Conservation (phyloP, 1,140 invertebrate genomes). For the Ptiloglossa arizonensis region DNA sequence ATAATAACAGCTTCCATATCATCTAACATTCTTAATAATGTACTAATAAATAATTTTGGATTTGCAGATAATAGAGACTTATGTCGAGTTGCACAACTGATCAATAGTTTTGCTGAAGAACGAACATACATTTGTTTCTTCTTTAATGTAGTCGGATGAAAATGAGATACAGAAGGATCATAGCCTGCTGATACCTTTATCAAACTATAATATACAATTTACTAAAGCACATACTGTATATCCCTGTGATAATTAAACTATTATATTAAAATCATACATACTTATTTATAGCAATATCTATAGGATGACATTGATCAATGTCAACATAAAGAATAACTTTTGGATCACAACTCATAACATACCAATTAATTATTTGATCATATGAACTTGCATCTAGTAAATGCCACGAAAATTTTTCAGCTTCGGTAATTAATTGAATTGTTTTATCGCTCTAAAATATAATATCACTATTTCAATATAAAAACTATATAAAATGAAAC, state of each 20-base stretch:
- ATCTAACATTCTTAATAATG: slow-evolving; percentile 83
- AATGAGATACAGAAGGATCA: slow-evolving; percentile 74
- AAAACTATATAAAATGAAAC: too few relatives aligned
- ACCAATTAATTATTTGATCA: slow-evolving; percentile 89
- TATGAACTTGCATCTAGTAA: slow-evolving; percentile 85
- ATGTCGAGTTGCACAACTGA: slow-evolving; percentile 83
- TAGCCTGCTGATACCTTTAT: slow-evolving; percentile 85
- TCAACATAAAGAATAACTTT: slow-evolving; percentile 84
- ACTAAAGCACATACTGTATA: slow-evolving; percentile 33
- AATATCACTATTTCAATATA: slow-evolving; percentile 4
- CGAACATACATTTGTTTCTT: slow-evolving; percentile 85
- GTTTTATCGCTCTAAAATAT: slow-evolving; percentile 81
- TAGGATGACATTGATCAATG: slow-evolving; percentile 78
- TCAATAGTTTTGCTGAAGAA: slow-evolving; percentile 83
- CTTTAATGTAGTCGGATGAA: slow-evolving; percentile 81
- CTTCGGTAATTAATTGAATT: slow-evolving; percentile 83
- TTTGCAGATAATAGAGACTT: slow-evolving; percentile 82
- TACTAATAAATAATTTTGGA: slow-evolving; percentile 81
- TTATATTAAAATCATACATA: slow-evolving; percentile 63
- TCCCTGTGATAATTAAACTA: neutral
- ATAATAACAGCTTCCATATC: slow-evolving; percentile 84
- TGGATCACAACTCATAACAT: slow-evolving; percentile 89
- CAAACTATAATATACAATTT: slow-evolving; percentile 78
- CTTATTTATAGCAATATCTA: slow-evolving; percentile 82
- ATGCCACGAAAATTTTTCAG: slow-evolving; percentile 88